Evolutionary conservation across 2,113 vertebrate genomes (phyloP).

Genomic region (cattle (Bos taurus)): DNA sequence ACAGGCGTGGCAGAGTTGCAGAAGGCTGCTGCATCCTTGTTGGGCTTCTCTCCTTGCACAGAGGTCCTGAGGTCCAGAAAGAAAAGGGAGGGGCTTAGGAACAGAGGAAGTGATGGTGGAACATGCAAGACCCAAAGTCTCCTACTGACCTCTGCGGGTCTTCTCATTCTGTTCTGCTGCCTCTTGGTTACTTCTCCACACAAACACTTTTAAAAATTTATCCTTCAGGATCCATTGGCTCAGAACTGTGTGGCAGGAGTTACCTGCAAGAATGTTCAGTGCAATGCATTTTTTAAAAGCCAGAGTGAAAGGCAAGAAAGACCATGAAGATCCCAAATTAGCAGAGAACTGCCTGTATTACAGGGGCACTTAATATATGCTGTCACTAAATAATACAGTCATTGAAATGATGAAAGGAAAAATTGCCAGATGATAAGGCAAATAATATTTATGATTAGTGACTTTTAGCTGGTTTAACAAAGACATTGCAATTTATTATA

Average conservation of each 20-base stretch:
- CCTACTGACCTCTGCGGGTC: rapidly evolving
- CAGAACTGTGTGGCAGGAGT: neutral
- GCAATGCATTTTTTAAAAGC: neutral
- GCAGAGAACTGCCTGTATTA: neutral
- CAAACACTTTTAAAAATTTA: rapidly evolving
- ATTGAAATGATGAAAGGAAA: neutral
- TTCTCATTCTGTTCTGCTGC: neutral
- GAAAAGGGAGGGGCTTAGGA: neutral
- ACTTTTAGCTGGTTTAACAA: neutral
- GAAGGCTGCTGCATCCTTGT: neutral
- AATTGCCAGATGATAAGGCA: neutral
- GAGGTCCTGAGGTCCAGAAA: neutral
- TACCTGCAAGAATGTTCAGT: neutral
- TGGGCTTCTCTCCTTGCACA: neutral
- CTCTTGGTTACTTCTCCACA: neutral
- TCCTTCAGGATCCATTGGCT: neutral
- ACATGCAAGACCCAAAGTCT: neutral
- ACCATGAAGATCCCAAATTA: neutral
- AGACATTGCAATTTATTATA: neutral
- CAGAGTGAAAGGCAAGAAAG: neutral
- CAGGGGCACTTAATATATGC: neutral
- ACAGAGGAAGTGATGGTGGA: neutral
- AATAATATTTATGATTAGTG: neutral
- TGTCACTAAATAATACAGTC: neutral
- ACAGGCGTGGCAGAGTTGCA: neutral